phyloP scores from a whole-genome alignment of 2,113 vertebrate genomes.

The Sardina pilchardus region DNA sequence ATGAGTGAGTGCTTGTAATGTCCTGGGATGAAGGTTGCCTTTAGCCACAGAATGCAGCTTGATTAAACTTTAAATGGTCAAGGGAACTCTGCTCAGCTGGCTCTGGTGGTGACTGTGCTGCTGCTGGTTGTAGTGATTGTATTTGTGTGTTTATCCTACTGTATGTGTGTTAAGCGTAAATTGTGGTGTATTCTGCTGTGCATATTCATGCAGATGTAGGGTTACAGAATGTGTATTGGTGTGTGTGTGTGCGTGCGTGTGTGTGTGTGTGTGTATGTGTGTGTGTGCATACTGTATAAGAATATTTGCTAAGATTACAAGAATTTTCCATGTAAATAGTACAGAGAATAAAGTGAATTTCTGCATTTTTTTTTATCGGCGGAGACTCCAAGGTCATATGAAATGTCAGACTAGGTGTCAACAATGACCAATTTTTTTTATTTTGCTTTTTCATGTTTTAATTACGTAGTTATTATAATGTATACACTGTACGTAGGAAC shows the following conservation, averaged over 20 bases:
- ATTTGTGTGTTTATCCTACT: not conserved
- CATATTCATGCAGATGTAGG: not conserved
- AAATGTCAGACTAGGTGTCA: not conserved
- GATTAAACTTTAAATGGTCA: slow-evolving; percentile 49
- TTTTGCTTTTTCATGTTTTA: not conserved
- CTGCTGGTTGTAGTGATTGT: not conserved
- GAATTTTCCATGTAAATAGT: not conserved
- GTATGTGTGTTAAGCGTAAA: not conserved
- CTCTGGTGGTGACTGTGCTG: not conserved
- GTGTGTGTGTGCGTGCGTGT: not conserved
- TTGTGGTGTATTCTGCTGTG: not conserved
- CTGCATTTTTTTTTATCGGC: not conserved
- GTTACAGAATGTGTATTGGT: not conserved
- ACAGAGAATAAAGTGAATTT: not conserved
- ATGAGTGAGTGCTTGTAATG: slow-evolving; percentile 35
- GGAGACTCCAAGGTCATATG: not conserved
- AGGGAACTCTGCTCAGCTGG: not conserved
- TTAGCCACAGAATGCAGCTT: slow-evolving; percentile 38
- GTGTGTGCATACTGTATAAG: not conserved
- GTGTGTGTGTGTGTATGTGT: slow-evolving; percentile 1
- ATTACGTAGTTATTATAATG: not conserved
- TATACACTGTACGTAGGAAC: not conserved
- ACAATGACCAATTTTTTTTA: not conserved
- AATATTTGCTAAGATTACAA: not conserved
- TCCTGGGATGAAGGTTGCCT: slow-evolving; percentile 34